Base-by-base conservation (phyloP, 2,797 vertebrate genomes). In the Liparis tanakae region DNA sequence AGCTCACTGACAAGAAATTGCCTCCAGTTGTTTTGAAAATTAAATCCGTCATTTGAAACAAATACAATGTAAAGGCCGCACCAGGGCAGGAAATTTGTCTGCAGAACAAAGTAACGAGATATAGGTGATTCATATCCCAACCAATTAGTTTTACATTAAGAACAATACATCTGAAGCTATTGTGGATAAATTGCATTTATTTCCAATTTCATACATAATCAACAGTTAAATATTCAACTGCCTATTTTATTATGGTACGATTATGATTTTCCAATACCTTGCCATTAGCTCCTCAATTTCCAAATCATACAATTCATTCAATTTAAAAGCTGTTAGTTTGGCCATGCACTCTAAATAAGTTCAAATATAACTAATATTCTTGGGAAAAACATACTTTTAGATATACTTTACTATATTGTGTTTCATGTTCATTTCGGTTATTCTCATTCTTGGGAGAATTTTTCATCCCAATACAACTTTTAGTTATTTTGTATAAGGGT, bases 31-130 rank as follows among this genome's bases (percentile, higher is more conserved):
- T 78, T 70, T 72, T 70, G 68, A 72, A 83, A 82, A 85, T 74
- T 58, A 84, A 86, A 85, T 74, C 60, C 70, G 77, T 83, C 64
- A 80, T 84, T 71, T 62, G 37, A 73, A 59, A 71, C 59, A 67
- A 60, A 58, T 72, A 53, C 30, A 79, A 10, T 43, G 33, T 59
- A 7, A 61, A 36, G 15, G 63, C 78, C 33, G 9, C 67, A 74
- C 9, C 37, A 63, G 58, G 25, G 30, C 67, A 81, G 79, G 80
- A 79, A 82, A 82, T 76, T 68, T 59, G 77, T 81, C 25, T 85
- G 9, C 34, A 6, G 53, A 70, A 20, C 48, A 58, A 64, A 66
- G 46, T 34, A 12, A 14, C n/a, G 34, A 20, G 43, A 65, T 20
- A 61, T 60, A 58, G 2, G 20, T 7, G 54, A 6, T 54, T 62